Evolutionary conservation across 2,888 invertebrate genomes (phyloP).

Genomic region (Furcula furcula): DNA sequence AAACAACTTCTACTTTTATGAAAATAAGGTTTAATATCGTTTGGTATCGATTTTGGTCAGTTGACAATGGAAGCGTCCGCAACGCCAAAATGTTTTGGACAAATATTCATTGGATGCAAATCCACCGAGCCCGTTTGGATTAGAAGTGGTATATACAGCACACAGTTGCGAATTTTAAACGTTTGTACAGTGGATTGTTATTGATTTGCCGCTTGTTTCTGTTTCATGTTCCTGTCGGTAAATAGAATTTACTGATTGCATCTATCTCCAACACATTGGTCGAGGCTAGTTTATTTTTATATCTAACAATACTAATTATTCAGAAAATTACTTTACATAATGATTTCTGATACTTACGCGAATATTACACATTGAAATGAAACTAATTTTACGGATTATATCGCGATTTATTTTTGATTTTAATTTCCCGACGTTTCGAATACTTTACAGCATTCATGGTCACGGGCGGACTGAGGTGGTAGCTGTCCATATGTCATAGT

Average conservation of each 20-base stretch:
- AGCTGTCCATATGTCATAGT: too few species aligned
- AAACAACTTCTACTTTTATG: conserved; percentile 12
- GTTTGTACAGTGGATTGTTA: conserved; percentile 24
- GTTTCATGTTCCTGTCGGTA: neutral
- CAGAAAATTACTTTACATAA: too few species aligned
- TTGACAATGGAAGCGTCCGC: conserved; percentile 51
- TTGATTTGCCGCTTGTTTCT: conserved; percentile 19
- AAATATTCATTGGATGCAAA: conserved; percentile 75
- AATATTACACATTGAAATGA: too few species aligned
- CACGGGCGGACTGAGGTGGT: too few species aligned
- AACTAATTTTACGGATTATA: too few species aligned
- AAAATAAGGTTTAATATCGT: conserved; percentile 32
- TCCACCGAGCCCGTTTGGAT: conserved; percentile 57
- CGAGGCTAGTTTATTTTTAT: too few species aligned
- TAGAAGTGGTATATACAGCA: conserved; percentile 52
- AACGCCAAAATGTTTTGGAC: conserved; percentile 67
- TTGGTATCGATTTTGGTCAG: conserved; percentile 27
- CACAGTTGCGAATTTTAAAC: conserved; percentile 35
- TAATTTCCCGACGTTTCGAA: too few species aligned
- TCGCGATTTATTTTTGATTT: too few species aligned
- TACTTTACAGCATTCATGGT: too few species aligned
- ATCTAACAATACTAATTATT: too few species aligned
- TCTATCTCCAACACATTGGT: too few species aligned
- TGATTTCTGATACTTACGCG: too few species aligned
- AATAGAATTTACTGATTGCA: conserved; percentile 2